Evolutionary conservation across 1,140 invertebrate genomes (phyloP), one percentile per base, ranked within the genome.

Genomic region (Drosophila micromelanica): DNA sequence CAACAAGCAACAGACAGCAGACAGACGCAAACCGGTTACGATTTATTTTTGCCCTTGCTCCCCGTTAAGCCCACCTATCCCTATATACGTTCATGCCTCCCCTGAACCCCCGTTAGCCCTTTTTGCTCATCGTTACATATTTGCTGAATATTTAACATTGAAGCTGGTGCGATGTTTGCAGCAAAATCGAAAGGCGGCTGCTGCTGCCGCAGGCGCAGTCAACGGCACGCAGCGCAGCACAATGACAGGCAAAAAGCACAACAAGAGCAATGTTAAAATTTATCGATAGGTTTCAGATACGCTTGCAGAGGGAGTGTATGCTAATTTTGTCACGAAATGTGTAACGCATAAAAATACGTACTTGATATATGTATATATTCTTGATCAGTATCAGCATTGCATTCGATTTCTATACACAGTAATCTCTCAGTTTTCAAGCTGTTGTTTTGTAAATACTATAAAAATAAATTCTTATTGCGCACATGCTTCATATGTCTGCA

Each of bases 11-110:
- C 68, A 65, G 59, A 48, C 78, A 64, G 76, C 80, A 80, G 81
- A 87, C 82, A 89, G 67, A 72, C 54, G 43, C 46, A 40, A 87
- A 87, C 84, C 84, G 84, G 84, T 87, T 87, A 79, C 79, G 79
- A 89, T 89, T 87, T 89, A 84, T 89, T 84, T 87, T 74, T 89
- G 73, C 68, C 59, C 60, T 89, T 78, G 68, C 57, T 73, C 43
- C 57, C 65, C 37, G 57, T 54, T 62, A 38, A 52, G n/a, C 46
- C 49, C 61, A 17, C 20, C 42, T 32, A 23, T 32, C 35, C 48
- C 71, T 20, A 11, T 20, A 11, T 55, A 15, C 43, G n/a, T 37
- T 23, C 54, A 43, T 20, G 42, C 45, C 40, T 43, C 32, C 46
- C 27, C 38, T 30, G 17, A 17, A 8, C 64, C 32, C 68, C 43